Evolutionary conservation across 2,888 invertebrate species (phyloP).

Genomic region (Volucella zonaria): DNA sequence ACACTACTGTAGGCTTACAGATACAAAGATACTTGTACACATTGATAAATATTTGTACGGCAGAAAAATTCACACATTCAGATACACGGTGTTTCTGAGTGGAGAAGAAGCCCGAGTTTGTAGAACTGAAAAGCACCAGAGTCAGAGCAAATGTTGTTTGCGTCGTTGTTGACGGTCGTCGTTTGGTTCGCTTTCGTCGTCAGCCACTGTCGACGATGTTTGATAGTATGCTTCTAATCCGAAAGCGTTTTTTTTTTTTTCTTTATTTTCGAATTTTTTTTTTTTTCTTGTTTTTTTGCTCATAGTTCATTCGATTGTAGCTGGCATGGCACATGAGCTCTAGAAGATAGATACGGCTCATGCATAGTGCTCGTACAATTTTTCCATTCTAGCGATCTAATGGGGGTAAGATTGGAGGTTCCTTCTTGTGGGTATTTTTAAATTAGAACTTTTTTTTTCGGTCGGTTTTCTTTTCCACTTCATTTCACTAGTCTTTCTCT

Average conservation of each 20-base stretch:
- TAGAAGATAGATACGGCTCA: constrained; percentile 39
- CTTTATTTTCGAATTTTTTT: constrained; percentile 46
- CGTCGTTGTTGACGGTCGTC: constrained; percentile 34
- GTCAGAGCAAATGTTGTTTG: constrained; percentile 13
- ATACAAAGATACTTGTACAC: constrained; percentile 36
- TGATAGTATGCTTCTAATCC: constrained; percentile 65
- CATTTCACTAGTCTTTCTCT: constrained; percentile 40
- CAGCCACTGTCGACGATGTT: constrained; percentile 32
- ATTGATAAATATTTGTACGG: constrained; percentile 48
- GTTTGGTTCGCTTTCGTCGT: constrained; percentile 7
- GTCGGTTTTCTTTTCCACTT: constrained; percentile 33
- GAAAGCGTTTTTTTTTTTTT: constrained; percentile 50
- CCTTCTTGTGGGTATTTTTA: constrained; percentile 72
- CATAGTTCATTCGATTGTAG: constrained; percentile 12
- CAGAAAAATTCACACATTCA: constrained; percentile 60
- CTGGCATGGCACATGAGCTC: constrained; percentile 35
- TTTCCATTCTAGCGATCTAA: constrained; percentile 65
- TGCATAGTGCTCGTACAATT: constrained; percentile 16
- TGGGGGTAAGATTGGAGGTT: constrained; percentile 61
- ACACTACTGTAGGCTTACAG: constrained; percentile 57
- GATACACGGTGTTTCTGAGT: background rate
- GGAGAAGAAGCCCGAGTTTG: no score
- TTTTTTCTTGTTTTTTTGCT: constrained; percentile 25
- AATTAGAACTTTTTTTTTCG: constrained; percentile 67
- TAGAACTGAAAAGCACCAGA: background rate